phyloP scores from a whole-genome alignment of 2,113 vertebrate species.

The Pseudorectes ferrugineus region DNA sequence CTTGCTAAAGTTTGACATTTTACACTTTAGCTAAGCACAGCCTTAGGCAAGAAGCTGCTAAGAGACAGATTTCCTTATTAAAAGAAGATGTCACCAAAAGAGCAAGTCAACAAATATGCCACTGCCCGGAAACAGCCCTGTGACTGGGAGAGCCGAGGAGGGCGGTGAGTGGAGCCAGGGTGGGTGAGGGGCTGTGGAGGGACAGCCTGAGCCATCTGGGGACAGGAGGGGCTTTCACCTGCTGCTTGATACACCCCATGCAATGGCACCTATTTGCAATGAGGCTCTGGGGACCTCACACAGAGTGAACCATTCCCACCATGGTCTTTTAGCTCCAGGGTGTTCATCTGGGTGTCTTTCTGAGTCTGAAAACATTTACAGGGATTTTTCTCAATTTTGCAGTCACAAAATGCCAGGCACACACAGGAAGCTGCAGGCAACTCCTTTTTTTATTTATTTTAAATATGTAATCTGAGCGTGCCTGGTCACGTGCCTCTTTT shows the following conservation, averaged over 20 bases:
- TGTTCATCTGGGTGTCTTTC: neutral
- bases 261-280: fast-evolving
- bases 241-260: neutral
- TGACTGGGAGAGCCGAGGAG: neutral
- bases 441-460: neutral
- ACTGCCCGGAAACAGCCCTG: constrained; percentile 55
- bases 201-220: neutral
- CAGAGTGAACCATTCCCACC: neutral
- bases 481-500: constrained; percentile 11
- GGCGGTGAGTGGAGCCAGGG: fast-evolving
- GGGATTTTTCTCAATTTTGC: constrained; percentile 16
- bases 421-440: neutral
- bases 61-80: constrained; percentile 77
- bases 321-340: neutral
- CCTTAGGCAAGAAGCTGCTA: constrained; percentile 72
- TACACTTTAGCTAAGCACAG: constrained; percentile 77
- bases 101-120: constrained; percentile 74
- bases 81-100: constrained; percentile 76
- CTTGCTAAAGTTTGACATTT: constrained; percentile 77
- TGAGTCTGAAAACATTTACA: neutral
- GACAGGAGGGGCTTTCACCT: neutral
- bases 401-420: neutral
- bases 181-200: neutral
- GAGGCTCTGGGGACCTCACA: neutral
- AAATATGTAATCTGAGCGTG: neutral